Conservation (phyloP, 1,140 invertebrate species). For the Drosophila carrolli region DNA sequence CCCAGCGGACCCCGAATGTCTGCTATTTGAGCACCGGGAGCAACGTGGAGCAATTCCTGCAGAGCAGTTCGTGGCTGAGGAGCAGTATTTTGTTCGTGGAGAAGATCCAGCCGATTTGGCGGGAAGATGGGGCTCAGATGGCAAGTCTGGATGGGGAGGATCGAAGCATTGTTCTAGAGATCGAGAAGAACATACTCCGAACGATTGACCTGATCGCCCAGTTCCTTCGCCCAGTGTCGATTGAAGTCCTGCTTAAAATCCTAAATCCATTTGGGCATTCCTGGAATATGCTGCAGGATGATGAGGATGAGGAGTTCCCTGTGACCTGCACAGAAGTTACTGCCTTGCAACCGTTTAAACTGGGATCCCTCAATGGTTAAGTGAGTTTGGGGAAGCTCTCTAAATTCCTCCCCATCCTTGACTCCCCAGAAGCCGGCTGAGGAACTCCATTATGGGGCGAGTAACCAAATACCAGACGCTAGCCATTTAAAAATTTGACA, state of each 20-base stretch:
- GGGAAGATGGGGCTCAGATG: background rate
- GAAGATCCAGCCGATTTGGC: slow-evolving; percentile 5
- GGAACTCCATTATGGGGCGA: background rate
- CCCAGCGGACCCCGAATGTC: background rate
- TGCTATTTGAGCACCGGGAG: background rate
- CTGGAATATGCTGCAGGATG: slow-evolving; percentile 17
- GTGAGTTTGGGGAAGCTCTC: background rate
- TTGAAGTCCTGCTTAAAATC: slow-evolving; percentile 4
- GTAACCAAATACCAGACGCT: too few species aligned
- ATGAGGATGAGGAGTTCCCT: background rate
- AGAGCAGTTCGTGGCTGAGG: background rate
- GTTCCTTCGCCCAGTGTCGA: slow-evolving; percentile 7
- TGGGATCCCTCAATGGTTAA: background rate
- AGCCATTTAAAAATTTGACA: slow-evolving; percentile 8
- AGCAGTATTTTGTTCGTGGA: background rate
- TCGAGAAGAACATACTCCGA: slow-evolving; percentile 4
- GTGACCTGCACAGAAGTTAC: background rate
- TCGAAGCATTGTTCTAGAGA: background rate
- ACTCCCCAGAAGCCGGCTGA: background rate
- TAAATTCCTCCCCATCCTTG: too few species aligned
- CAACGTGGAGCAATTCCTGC: slow-evolving; percentile 4
- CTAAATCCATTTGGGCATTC: slow-evolving; percentile 26
- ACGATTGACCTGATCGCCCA: background rate
- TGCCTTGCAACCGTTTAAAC: background rate
- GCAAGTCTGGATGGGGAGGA: background rate